phyloP scores from a whole-genome alignment of 2,888 invertebrate genomes.

The Catotricha subobsoleta region DNA sequence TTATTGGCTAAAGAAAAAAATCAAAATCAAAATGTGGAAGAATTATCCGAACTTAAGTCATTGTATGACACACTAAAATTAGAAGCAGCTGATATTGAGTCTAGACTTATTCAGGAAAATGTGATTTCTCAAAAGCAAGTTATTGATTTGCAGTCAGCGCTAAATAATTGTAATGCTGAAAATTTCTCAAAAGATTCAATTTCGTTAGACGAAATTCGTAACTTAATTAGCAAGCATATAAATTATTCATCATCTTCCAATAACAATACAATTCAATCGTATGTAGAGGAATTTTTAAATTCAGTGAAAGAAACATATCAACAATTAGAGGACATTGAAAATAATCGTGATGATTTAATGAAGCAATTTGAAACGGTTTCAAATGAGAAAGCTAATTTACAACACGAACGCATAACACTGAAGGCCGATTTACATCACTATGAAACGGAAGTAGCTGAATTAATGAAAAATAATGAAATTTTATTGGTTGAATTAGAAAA shows the following conservation, averaged over 20 bases:
- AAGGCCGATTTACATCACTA: slow-evolving; percentile 32
- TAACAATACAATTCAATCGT: not conserved
- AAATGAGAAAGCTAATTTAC: slow-evolving; percentile 31
- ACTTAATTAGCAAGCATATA: not conserved
- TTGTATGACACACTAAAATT: slow-evolving; percentile 13
- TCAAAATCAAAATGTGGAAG: slow-evolving; percentile 8
- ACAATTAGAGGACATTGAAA: slow-evolving; percentile 2
- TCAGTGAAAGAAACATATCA: not conserved
- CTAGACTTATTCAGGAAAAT: slow-evolving; percentile 15
- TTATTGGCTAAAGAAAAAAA: not conserved
- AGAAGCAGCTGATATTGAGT: slow-evolving; percentile 15
- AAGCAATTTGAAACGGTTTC: slow-evolving; percentile 31
- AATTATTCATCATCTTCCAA: not conserved
- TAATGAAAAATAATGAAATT: slow-evolving; percentile 52
- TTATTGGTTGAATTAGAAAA: slow-evolving; percentile 46
- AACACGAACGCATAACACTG: slow-evolving; percentile 35
- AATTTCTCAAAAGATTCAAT: not conserved
- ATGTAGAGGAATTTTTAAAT: not conserved
- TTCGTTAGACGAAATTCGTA: not conserved
- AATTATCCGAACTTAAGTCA: slow-evolving; percentile 14
- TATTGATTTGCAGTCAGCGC: slow-evolving; percentile 22
- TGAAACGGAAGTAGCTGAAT: slow-evolving; percentile 42
- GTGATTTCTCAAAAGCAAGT: slow-evolving; percentile 18
- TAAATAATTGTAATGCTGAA: slow-evolving; percentile 10
- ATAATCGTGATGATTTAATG: slow-evolving; percentile 15